A percentile compares a stretch with the other conserved stretches of the same genome.
phyloP scores from a whole-genome alignment of 1,140 invertebrate species.

The Asbolus verrucosus region DNA sequence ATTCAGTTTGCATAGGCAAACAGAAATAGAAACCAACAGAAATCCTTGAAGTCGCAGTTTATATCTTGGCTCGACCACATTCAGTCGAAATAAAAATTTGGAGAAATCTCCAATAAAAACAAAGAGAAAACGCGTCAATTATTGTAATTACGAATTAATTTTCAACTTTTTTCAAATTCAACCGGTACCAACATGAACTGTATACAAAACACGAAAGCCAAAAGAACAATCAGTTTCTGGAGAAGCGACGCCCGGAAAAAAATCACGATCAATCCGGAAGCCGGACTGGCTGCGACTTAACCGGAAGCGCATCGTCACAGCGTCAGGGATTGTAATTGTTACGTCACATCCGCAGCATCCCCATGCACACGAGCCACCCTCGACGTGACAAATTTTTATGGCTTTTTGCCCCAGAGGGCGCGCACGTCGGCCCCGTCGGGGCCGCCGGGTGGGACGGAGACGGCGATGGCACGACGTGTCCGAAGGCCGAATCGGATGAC shows the following conservation, averaged over 20 bases:
- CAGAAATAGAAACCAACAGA: no score
- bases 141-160: no score
- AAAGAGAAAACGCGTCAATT: no score
- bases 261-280: conserved; percentile 52
- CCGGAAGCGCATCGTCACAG: conserved; percentile 62
- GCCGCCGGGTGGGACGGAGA: neutral
- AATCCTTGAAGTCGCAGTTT: no score
- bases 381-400: conserved; percentile 63
- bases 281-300: conserved; percentile 48
- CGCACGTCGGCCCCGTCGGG: conserved; percentile 1
- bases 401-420: conserved; percentile 47
- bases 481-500: conserved; percentile 52
- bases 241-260: neutral
- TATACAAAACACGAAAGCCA: neutral
- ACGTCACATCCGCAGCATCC: conserved; percentile 53
- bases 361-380: conserved; percentile 52
- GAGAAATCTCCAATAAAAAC: no score
- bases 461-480: neutral
- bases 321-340: conserved; percentile 60
- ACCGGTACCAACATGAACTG: no score
- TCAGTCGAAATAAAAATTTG: no score
- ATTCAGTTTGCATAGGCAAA: no score
- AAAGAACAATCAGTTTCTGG: neutral
- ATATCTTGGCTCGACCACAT: no score
- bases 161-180: no score